phyloP scores from a whole-genome alignment of 2,797 vertebrate genomes.

The Leuciscus waleckii region DNA sequence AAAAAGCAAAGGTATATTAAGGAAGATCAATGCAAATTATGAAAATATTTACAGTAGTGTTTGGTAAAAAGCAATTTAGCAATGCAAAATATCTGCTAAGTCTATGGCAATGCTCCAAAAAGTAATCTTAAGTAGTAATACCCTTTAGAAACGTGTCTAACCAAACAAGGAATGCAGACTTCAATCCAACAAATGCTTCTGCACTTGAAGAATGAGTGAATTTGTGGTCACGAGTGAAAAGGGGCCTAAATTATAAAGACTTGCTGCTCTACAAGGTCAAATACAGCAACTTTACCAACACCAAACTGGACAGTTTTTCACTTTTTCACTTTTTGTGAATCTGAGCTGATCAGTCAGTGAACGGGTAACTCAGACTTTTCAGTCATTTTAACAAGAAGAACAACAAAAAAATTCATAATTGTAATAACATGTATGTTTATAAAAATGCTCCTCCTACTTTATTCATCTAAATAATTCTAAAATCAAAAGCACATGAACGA shows the following conservation, averaged over 20 bases:
- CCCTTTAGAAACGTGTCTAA: background rate
- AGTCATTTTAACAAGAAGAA: background rate
- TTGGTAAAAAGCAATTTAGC: background rate
- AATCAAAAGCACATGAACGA: background rate
- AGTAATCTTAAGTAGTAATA: background rate
- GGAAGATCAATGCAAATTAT: background rate
- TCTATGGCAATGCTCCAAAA: background rate
- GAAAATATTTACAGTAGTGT: background rate
- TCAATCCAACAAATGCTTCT: background rate
- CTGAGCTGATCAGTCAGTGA: background rate
- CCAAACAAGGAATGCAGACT: background rate
- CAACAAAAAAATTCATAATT: background rate
- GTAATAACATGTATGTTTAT: background rate
- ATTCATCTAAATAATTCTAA: background rate
- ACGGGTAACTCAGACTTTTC: background rate
- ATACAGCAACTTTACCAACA: background rate
- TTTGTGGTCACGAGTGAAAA: background rate
- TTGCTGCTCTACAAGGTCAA: background rate
- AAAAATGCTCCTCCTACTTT: background rate
- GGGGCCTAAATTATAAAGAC: background rate
- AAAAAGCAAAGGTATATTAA: conserved; percentile 8
- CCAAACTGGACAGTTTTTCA: background rate
- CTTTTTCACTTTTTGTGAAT: background rate
- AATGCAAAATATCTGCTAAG: background rate
- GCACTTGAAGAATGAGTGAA: background rate